Evolutionary conservation across 1,140 invertebrate species (phyloP).

Genomic region (Trachymyrmex septentrionalis): DNA sequence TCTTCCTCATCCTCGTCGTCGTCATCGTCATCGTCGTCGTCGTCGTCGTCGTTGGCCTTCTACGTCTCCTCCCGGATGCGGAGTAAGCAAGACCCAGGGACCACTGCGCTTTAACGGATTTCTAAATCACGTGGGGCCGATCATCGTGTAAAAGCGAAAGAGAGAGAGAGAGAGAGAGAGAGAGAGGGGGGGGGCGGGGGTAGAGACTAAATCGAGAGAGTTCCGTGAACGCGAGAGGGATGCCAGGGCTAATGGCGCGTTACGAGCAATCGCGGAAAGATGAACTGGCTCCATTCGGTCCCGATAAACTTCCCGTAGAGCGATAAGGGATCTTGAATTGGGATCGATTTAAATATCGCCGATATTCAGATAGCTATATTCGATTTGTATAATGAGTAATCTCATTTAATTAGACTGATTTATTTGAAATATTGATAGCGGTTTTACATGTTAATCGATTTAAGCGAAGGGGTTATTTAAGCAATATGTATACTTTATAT

Average conservation of each 20-base stretch:
- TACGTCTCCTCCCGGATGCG: conserved; percentile 29
- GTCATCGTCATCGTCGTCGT: conserved; percentile 39
- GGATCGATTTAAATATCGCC: conserved; percentile 33
- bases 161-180: neutral
- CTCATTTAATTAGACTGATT: conserved; percentile 5
- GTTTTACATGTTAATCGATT: neutral
- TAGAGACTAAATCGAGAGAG: neutral
- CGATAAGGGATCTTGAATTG: conserved; percentile 46
- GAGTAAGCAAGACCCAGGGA: conserved; percentile 66
- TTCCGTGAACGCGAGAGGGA: conserved; percentile 15
- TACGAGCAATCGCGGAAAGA: conserved; percentile 60
- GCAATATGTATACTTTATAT: neutral
- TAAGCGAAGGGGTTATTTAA: neutral
- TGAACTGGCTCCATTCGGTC: conserved; percentile 58
- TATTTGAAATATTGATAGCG: neutral
- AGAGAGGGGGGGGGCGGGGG: neutral
- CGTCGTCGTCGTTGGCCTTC: conserved; percentile 25
- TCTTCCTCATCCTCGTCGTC: conserved; percentile 29
- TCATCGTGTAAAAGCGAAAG: conserved; percentile 54
- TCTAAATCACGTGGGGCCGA: conserved; percentile 73
- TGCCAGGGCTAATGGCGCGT: conserved; percentile 42
- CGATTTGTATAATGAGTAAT: conserved; percentile 12
- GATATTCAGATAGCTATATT: neutral
- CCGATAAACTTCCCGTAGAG: conserved; percentile 49
- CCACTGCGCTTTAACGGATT: conserved; percentile 59